Evolutionary conservation across 1,140 invertebrate species (phyloP).

Genomic region (Leucophenga varia): DNA sequence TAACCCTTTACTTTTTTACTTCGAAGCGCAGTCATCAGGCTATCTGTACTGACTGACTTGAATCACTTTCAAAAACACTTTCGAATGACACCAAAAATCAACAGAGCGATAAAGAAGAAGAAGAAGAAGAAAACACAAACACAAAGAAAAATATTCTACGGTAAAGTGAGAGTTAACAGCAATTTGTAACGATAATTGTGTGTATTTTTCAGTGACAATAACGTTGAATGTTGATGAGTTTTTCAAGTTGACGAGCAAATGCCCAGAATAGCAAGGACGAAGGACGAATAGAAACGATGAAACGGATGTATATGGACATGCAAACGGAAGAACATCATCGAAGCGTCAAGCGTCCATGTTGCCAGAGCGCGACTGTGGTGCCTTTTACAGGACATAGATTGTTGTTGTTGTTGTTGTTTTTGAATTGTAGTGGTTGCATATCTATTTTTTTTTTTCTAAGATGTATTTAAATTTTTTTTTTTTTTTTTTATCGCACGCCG

Average conservation of each 20-base stretch:
- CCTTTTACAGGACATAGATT: slow-evolving; percentile 8
- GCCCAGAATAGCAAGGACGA: slow-evolving; percentile 1
- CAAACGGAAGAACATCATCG: background rate
- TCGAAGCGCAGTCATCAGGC: background rate
- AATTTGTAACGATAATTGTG: slow-evolving; percentile 49
- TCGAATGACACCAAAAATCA: slow-evolving; percentile 35
- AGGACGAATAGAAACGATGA: background rate
- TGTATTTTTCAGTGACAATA: slow-evolving; percentile 49
- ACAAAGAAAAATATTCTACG: background rate
- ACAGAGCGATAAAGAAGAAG: slow-evolving; percentile 7
- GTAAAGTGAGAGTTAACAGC: slow-evolving; percentile 40
- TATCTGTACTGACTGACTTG: slow-evolving; percentile 4
- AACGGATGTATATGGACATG: background rate
- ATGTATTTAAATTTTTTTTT: no score
- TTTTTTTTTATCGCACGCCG: background rate
- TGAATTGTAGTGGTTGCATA: no score
- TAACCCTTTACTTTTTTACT: slow-evolving; percentile 14
- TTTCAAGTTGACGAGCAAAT: slow-evolving; percentile 15
- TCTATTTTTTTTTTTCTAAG: no score
- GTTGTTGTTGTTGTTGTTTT: background rate
- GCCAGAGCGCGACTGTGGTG: slow-evolving; percentile 3
- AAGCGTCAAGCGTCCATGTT: background rate
- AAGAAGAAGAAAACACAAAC: slow-evolving; percentile 1
- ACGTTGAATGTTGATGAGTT: slow-evolving; percentile 48
- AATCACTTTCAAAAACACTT: slow-evolving; percentile 39